Percentiles rank a stretch among this genome's conserved stretches.
Evolutionary conservation across 2,797 vertebrate genomes (phyloP).

Genomic region (Luscinia megarhynchos): DNA sequence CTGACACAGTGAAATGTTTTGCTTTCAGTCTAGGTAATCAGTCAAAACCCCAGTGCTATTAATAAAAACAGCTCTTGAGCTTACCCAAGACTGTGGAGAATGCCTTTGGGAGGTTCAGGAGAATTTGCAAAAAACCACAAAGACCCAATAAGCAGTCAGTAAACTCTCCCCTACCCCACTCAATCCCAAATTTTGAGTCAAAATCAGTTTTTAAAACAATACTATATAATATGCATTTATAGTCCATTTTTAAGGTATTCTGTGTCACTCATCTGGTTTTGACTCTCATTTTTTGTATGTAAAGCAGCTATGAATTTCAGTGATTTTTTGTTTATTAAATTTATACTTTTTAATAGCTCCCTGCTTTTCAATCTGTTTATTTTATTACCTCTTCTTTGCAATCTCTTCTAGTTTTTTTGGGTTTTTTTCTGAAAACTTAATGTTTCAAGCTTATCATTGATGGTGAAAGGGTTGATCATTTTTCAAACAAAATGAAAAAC

Average conservation of each 20-base stretch:
- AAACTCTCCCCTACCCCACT: not conserved
- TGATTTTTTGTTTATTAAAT: not conserved
- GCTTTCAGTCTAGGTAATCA: not conserved
- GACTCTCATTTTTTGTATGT: not conserved
- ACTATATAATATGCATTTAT: not conserved
- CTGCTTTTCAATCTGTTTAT: not conserved
- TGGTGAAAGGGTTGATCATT: not conserved
- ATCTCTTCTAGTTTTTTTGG: not conserved
- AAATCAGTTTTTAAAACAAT: not conserved
- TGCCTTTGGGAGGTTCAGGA: not conserved
- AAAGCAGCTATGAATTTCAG: not conserved
- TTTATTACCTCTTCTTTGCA: not conserved
- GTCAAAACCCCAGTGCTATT: not conserved
- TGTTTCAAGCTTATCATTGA: not conserved
- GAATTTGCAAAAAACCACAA: accelerated
- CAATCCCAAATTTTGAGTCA: not conserved
- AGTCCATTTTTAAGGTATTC: not conserved
- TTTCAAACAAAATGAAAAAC: not conserved
- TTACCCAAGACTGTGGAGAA: not conserved
- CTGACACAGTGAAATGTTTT: not conserved
- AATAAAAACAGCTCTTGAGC: not conserved
- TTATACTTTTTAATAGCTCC: not conserved
- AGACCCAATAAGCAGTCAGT: not conserved
- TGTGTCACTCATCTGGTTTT: not conserved
- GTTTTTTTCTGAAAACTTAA: not conserved